phyloP scores from a whole-genome alignment of 1,140 invertebrate species.

The Phymorhynchus buccinoides region DNA sequence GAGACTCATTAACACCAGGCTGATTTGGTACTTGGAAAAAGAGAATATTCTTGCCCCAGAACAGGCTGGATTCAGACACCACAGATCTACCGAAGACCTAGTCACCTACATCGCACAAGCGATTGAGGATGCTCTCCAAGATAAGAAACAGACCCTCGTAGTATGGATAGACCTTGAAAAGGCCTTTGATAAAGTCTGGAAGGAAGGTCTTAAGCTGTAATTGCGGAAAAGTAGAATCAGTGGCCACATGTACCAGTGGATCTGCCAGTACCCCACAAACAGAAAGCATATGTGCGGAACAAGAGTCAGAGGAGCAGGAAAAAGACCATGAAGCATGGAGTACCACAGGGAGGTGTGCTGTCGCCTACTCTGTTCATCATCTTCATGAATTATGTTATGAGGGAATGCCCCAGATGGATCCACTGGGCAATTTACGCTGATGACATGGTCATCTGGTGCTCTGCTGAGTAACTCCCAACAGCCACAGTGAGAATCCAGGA shows the following conservation, averaged over 20 bases:
- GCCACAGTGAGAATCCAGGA: conserved; percentile 40
- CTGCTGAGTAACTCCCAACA: conserved; percentile 26
- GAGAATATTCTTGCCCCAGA: background rate
- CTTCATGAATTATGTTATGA: conserved; percentile 45
- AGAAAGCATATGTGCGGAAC: conserved; percentile 33
- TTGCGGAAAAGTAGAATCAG: background rate
- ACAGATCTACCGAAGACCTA: background rate
- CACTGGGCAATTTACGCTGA: conserved; percentile 33
- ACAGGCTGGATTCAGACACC: background rate
- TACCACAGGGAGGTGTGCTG: conserved; percentile 44
- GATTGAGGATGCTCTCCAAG: conserved; percentile 14
- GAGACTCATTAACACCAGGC: conserved; percentile 1
- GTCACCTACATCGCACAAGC: conserved; percentile 1
- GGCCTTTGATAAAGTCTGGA: conserved; percentile 13
- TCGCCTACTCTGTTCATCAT: conserved; percentile 42
- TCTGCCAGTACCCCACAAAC: conserved; percentile 27
- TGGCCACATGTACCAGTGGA: conserved; percentile 28
- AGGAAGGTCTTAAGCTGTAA: background rate
- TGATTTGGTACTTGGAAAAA: conserved; percentile 20
- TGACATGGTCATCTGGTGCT: conserved; percentile 44
- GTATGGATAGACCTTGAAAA: background rate
- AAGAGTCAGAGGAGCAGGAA: conserved; percentile 22
- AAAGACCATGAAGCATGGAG: conserved; percentile 22
- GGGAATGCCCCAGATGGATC: conserved; percentile 24
- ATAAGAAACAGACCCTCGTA: conserved; percentile 1